These are phyloP conservation scores for Neoseiulus cucumeris DNA, from an alignment of 1,140 invertebrate genomes.

Conservation along the genomic window DNA sequence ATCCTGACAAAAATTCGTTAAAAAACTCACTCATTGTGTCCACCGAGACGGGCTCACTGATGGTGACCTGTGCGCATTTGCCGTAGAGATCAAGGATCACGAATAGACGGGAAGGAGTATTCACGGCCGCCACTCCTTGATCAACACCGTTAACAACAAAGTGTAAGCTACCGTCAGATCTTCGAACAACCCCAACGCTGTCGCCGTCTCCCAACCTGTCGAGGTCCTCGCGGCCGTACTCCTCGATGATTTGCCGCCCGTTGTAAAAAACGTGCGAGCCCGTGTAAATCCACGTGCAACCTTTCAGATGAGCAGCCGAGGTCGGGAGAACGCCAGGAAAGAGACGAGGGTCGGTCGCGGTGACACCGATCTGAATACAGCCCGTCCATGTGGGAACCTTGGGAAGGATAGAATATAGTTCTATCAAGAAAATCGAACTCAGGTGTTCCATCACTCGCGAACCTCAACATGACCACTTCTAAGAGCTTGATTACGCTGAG, in stretches of 20 bases:
- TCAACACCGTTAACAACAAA: constrained; percentile 74
- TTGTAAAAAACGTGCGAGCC: constrained; percentile 62
- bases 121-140: constrained; percentile 58
- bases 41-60: constrained; percentile 23
- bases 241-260: constrained; percentile 51
- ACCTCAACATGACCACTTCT: constrained; percentile 21
- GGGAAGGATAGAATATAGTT: too few relatives aligned
- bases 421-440: too few relatives aligned
- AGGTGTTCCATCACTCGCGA: too few relatives aligned
- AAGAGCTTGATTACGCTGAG: too few relatives aligned
- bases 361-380: constrained; percentile 75
- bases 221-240: constrained; percentile 55
- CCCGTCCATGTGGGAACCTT: constrained; percentile 65
- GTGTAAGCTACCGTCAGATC: constrained; percentile 55
- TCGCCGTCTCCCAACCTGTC: constrained; percentile 64
- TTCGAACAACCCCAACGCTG: constrained; percentile 57
- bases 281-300: constrained; percentile 74
- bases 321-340: constrained; percentile 45
- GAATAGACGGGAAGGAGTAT: constrained; percentile 51
- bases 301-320: constrained; percentile 57
- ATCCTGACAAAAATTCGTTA: too few relatives aligned
- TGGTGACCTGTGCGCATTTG: constrained; percentile 65
- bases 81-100: constrained; percentile 78
- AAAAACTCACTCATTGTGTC: constrained; percentile 16
- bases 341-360: constrained; percentile 54